phyloP scores from a whole-genome alignment of 2,888 invertebrate genomes.

The Alcis repandata region DNA sequence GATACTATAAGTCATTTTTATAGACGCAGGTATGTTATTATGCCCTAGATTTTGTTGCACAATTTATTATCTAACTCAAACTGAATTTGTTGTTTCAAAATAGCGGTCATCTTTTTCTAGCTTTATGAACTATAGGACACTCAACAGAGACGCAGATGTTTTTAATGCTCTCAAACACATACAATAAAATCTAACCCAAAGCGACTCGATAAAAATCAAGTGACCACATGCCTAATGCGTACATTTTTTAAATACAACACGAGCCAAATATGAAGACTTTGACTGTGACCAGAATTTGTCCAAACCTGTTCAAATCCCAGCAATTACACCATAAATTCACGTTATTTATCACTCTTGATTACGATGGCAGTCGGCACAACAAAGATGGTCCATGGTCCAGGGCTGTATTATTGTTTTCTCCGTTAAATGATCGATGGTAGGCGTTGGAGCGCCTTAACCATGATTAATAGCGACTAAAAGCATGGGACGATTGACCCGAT shows the following conservation, averaged over 20 bases:
- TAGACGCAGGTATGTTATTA: no score
- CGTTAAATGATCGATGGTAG: slow-evolving; percentile 56
- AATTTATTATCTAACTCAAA: no score
- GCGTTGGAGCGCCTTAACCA: slow-evolving; percentile 53
- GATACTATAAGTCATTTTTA: no score
- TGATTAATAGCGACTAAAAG: slow-evolving; percentile 63
- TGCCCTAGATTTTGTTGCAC: no score
- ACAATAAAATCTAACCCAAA: no score
- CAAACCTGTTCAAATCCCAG: slow-evolving; percentile 31
- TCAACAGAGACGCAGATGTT: no score
- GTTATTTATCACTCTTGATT: slow-evolving; percentile 38
- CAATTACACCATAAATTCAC: slow-evolving; percentile 33
- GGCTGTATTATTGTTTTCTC: slow-evolving; percentile 46
- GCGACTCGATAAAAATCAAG: neutral
- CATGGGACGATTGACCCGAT: slow-evolving; percentile 60
- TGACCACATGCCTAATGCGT: neutral
- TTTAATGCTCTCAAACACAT: no score
- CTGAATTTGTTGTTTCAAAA: no score
- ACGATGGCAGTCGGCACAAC: slow-evolving; percentile 38
- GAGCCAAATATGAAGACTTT: slow-evolving; percentile 20
- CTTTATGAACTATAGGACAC: no score
- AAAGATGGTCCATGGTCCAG: slow-evolving; percentile 35
- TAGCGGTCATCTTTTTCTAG: no score
- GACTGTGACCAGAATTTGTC: slow-evolving; percentile 20
- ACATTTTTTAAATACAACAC: neutral